Percentiles rank a stretch among this genome's conserved stretches.
These are phyloP conservation scores for Cylloceria caligata DNA, from an alignment of 2,888 invertebrate genomes.

Conservation along the genomic window DNA sequence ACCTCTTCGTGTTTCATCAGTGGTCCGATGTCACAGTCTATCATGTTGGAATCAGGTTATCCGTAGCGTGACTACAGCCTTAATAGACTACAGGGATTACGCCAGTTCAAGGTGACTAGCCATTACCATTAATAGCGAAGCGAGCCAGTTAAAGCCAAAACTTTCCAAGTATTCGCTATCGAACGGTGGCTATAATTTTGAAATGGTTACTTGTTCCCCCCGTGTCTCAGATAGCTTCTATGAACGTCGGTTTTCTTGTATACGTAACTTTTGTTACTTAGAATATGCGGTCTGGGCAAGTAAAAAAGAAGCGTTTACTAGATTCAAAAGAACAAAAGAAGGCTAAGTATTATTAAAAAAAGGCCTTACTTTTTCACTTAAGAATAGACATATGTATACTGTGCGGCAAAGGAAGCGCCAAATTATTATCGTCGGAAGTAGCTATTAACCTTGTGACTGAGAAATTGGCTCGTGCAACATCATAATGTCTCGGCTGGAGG, in stretches of 20 bases:
- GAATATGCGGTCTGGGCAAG: not conserved
- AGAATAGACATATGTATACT: not conserved
- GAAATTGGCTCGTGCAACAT: slow-evolving; percentile 81
- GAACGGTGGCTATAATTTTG: too few relatives aligned
- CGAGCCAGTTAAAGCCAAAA: too few relatives aligned
- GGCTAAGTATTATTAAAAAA: not conserved
- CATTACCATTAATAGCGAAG: too few relatives aligned
- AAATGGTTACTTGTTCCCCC: too few relatives aligned
- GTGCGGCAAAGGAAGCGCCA: slow-evolving; percentile 62
- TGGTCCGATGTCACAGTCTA: not conserved
- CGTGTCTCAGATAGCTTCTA: too few relatives aligned
- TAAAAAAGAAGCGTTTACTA: not conserved
- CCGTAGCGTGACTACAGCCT: not conserved
- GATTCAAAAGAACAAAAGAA: not conserved
- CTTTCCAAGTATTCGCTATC: too few relatives aligned
- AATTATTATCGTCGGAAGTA: slow-evolving; percentile 78
- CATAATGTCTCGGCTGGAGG: slow-evolving; percentile 76
- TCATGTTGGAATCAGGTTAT: not conserved
- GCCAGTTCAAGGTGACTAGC: not conserved
- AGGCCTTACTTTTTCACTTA: not conserved
- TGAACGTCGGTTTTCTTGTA: too few relatives aligned
- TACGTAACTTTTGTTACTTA: not conserved
- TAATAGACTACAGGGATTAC: not conserved
- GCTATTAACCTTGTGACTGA: slow-evolving; percentile 80
- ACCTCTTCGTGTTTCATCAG: not conserved